Percentiles rank a stretch among this genome's conserved stretches.
phyloP scores from a whole-genome alignment of 1,140 invertebrate genomes.

The Halyomorpha halys region DNA sequence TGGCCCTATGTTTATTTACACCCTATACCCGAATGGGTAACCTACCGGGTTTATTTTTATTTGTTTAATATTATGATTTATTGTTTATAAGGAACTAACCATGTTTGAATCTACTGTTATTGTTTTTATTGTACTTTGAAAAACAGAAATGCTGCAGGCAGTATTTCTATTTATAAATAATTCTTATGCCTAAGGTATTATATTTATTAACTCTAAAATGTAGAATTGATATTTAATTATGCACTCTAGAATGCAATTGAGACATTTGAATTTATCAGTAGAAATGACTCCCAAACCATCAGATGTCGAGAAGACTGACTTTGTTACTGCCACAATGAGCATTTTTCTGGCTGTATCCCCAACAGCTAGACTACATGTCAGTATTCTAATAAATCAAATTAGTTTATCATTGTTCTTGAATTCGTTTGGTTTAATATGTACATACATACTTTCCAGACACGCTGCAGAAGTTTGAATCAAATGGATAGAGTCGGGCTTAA shows the following conservation, averaged over 20 bases:
- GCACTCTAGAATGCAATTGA: too few species aligned
- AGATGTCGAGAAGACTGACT: constrained; percentile 20
- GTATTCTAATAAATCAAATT: neutral
- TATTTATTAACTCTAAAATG: too few species aligned
- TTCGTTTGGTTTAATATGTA: neutral
- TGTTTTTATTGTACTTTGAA: too few species aligned
- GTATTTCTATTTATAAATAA: too few species aligned
- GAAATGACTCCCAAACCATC: constrained; percentile 25
- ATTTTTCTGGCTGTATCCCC: constrained; percentile 24
- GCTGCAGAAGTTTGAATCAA: constrained; percentile 25
- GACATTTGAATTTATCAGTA: neutral
- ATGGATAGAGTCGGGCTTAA: constrained; percentile 24
- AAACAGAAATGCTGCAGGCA: too few species aligned
- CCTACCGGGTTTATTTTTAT: constrained; percentile 8
- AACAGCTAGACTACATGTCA: constrained; percentile 20
- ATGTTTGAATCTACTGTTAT: too few species aligned
- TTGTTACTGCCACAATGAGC: constrained; percentile 25
- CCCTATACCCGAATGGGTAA: constrained; percentile 12
- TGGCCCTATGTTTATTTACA: constrained; percentile 9
- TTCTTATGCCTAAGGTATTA: too few species aligned
- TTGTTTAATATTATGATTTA: too few species aligned
- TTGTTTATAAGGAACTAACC: too few species aligned
- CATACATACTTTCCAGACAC: constrained; percentile 15
- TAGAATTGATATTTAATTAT: too few species aligned
- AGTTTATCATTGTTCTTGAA: neutral